Evolutionary conservation across 2,888 invertebrate genomes (phyloP), one percentile per base, ranked within the genome.

Genomic region (Amblyjoppa proteus): DNA sequence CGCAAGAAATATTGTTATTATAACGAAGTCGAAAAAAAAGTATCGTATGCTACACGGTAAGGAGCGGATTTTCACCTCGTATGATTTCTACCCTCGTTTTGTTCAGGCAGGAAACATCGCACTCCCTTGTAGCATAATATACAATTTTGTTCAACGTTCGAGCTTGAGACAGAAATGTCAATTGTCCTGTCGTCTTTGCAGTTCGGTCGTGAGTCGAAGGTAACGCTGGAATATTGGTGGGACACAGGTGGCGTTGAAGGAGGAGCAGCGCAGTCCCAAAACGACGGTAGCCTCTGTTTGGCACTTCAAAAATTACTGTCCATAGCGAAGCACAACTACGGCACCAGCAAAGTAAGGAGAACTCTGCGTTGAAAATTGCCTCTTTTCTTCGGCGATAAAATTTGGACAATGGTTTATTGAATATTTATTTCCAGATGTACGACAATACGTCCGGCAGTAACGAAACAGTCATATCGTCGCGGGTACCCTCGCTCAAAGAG

Each of bases 221-320:
- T 98, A 45, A 95, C 96, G 81, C 93, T 98, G 34, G 97, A 98
- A 93, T 98, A 98, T 93, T 97, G 96, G 95, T 98, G 97, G 97
- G 96, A 96, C 95, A 0, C 86, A 84, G 20, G 88, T 7, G 77
- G 80, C 45, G 69, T 49, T 6, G 83, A 85, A 7, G 83, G 78
- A 58, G 70, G 38, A 56, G 28, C 51, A 56, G 28, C 51, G 4
- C 76, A 80, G 25, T 68, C 79, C 2, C 85, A 73, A 38, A 91
- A 94, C 68, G 90, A 93, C 41, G 85, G 85, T 1, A 91, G 88
- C 82, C 82, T 94, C 7, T 92, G 93, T 83, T 87, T 91, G 66
- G 92, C 94, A 2, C 88, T 95, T 31, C 92, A 93, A 84, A 94
- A 94, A 86, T 89, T 95, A 69, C 89, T 95, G 45, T 94, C 95